Percentiles rank a stretch among this genome's conserved stretches.
Conservation (phyloP, 2,888 invertebrate genomes). For the Tipula unca region DNA sequence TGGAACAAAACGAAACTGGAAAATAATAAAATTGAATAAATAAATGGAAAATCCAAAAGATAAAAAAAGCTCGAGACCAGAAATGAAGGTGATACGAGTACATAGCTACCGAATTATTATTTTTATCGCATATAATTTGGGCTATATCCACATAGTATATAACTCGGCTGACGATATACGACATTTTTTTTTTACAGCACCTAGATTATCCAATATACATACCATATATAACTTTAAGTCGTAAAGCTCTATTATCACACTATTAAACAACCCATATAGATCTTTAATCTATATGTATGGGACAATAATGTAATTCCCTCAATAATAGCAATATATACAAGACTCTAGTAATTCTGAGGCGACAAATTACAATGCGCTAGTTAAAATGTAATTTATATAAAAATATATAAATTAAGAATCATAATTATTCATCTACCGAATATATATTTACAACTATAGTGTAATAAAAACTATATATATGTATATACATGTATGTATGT, state of each 20-base stretch:
- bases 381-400: not conserved
- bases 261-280: not conserved
- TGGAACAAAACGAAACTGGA: not conserved
- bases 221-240: not conserved
- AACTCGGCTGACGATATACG: not conserved
- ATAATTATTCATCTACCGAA: not conserved
- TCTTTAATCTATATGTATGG: not conserved
- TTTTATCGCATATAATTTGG: not conserved
- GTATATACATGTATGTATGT: no score
- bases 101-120: not conserved
- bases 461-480: not conserved
- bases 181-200: not conserved
- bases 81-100: not conserved
- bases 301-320: not conserved
- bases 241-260: not conserved
- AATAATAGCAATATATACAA: not conserved
- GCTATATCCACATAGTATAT: not conserved
- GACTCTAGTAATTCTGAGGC: not conserved
- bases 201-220: not conserved
- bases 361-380: not conserved
- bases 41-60: not conserved
- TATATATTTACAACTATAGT: not conserved
- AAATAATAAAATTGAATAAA: slow-evolving; percentile 8
- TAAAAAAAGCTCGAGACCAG: not conserved
- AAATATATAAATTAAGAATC: not conserved